Evolutionary conservation across 2,113 vertebrate species (phyloP), one percentile per base, ranked within the genome.

Genomic region (Willisornis vidua): DNA sequence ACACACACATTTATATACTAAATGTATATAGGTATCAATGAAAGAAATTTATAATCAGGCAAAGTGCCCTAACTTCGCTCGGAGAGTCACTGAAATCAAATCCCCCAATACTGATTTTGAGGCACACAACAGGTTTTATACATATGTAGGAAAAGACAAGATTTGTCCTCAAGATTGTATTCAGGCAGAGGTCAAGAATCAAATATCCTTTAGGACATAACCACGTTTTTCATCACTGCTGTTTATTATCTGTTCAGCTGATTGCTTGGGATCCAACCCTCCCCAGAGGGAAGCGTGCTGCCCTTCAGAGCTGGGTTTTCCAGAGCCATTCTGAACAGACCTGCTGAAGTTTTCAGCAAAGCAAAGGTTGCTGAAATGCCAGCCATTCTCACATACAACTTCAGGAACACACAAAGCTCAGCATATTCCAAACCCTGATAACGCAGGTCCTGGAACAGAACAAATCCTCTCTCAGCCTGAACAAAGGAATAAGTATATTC

Each of bases 401-500:
- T 71, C 83, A 85, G 80, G 90, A 94, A 73, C 62, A 75, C 68
- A 61, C 71, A 90, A 76, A 90, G 24, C 31, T 90, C 54, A 68
- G 13, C 67, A 39, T 20, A 18, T 67, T 68, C 52, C 39, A 67
- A 33, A 74, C 26, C 46, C 65, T 58, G 37, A 26, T 41, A 93
- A 70, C 49, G 57, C 41, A 73, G 74, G 6, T 85, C 58, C 58
- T 72, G 43, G n/a, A 80, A 85, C 25, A 88, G 59, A 84, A 67
- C 9, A 83, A 81, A 75, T 84, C 57, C 37, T 62, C 57, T 87
- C 71, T 85, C 63, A 83, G 68, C 14, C 33, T 48, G 63, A 80
- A 73, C 71, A 93, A 89, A 89, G 87, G 87, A 89, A n/a, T 46
- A 70, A 80, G 43, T 85, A 19, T 80, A 62, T 74, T 93, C 67